Base-by-base conservation (phyloP, 1,140 invertebrate genomes). In the Paralvinella palmiformis region DNA sequence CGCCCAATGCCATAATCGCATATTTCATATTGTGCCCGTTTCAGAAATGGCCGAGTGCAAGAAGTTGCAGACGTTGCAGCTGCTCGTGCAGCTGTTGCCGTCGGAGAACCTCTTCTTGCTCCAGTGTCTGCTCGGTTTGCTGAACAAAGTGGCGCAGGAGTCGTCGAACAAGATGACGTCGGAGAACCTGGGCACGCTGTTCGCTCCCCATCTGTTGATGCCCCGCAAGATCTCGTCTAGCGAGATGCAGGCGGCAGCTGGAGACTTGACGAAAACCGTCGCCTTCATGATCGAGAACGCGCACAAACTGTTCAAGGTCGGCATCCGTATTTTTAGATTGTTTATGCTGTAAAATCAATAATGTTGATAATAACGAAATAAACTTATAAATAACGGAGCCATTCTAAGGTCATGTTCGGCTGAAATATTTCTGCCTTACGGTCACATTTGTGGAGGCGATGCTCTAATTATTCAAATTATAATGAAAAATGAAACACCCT, bases 181-280 rank as follows among this genome's bases (percentile, higher is more conserved):
- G 1, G 86, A 89, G 53, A 93, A 89, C 68, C 82, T 96, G 24
- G 92, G 91, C 2, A 94, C 91, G 37, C 82, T 96, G 67, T 95
- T 96, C 75, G 91, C 92, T 3, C 92, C 92, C 0, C 91, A 94
- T 78, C 80, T 95, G n/a, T 81, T 95, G 62, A 94, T 91, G 75
- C 91, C 92, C 0, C 84, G 91, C 74, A 93, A 92, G 81, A 85
- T 92, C 67, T 85, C 88, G 31, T 88, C 90, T 0, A 89, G 90
- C 79, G 86, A 86, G 29, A 82, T 94, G 29, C 89, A 91, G 72
- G 80, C 86, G 1, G 88, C 88, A 68, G 86, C 90, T 0, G 86
- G 88, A 72, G 87, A 85, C 22, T 80, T 93, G 36, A 88, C 89
- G 0, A 86, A 87, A 53, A 84, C 92, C 41, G 86, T 94, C 27